Evolutionary conservation across 2,797 vertebrate genomes (phyloP), one percentile per base, ranked within the genome.

Genomic region (Chloroceryle inda): DNA sequence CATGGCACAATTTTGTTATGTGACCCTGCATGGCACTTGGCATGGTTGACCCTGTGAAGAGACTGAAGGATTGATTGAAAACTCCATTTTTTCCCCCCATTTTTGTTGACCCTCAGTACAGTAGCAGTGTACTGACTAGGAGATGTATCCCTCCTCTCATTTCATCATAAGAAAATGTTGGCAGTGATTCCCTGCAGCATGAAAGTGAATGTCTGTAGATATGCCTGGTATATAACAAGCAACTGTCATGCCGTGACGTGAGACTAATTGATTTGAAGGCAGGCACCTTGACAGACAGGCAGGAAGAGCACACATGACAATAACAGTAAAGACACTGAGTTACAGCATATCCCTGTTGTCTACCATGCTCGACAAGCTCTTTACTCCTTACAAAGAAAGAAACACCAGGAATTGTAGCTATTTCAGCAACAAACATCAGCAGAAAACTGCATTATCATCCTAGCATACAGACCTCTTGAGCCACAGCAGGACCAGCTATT

Each of bases 201-300:
- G 67, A 96, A 96, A 92, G 85, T 23, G 89, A 94, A 91, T 64
- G 52, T 49, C 72, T 89, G 56, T 75, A 86, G 85, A 92, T 83
- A 88, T 77, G 69, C 33, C 53, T 80, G 71, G 38, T 68, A 75
- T 64, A 74, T 50, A 93, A 84, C 50, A 90, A 88, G 74, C 2
- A 13, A 77, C 62, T 73, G 71, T 80, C 84, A 81, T 45, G 68
- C 40, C 3, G 3, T 64, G 56, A 91, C 35, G 44, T 63, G 59
- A 82, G 56, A 63, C 22, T 76, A 94, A 91, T 2, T 74, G 79
- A 93, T 79, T 38, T 79, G 47, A 93, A 94, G 71, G 44, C 50
- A 95, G 93, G 85, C 93, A 96, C 88, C 95, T 82, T 82, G 71
- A 90, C 77, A 81, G 66, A 72, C 35, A 87, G 66, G 50, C 77